Percentiles rank a stretch among this genome's conserved stretches.
These are phyloP conservation scores for Meteorus colon DNA, from an alignment of 2,888 invertebrate genomes.

Conservation along the genomic window DNA sequence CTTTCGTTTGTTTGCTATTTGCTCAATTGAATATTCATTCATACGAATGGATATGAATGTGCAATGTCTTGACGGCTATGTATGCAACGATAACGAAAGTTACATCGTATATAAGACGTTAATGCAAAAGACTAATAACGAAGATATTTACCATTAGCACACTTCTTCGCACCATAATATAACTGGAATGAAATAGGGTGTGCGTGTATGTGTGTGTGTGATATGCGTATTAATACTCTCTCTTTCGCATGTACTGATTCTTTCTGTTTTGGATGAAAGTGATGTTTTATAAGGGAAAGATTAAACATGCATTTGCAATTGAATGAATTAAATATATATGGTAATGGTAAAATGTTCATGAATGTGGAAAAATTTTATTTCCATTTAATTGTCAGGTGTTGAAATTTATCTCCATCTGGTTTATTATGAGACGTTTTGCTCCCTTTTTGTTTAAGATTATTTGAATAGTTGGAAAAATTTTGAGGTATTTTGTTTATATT, in stretches of 20 bases:
- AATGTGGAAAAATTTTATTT: neutral
- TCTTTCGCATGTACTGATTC: neutral
- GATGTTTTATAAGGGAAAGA: neutral
- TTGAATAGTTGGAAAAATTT: no score
- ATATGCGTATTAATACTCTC: neutral
- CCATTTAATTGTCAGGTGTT: neutral
- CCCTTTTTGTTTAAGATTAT: no score
- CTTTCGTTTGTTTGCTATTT: neutral
- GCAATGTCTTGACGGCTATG: neutral
- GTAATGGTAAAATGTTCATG: neutral
- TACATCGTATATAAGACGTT: neutral
- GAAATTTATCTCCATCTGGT: neutral
- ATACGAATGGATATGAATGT: neutral
- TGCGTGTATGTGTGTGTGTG: no score
- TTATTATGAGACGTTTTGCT: no score
- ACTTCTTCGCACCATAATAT: neutral
- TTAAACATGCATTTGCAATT: neutral
- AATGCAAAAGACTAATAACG: neutral
- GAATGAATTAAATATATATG: neutral
- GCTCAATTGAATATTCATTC: no score
- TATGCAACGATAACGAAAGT: constrained; percentile 3
- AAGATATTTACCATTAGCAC: constrained; percentile 4
- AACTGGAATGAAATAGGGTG: neutral
- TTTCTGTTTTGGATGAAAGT: constrained; percentile 2
- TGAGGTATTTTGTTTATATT: no score